A percentile compares a stretch with the other conserved stretches of the same genome.
These are phyloP conservation scores for Mesochorus sp. DNA, from an alignment of 2,888 invertebrate genomes.

Conservation along the genomic window DNA sequence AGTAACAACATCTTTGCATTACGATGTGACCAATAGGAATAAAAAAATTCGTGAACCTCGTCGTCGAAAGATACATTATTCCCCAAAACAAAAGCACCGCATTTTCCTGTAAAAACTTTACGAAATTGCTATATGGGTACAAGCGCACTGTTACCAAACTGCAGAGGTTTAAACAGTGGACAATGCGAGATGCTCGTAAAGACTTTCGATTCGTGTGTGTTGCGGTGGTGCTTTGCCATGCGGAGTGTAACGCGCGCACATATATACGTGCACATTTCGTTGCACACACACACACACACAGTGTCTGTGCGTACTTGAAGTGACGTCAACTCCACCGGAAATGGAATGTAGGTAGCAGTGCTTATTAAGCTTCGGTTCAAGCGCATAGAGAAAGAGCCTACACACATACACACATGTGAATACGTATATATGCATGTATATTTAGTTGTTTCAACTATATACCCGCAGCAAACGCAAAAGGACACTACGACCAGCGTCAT, in stretches of 20 bases:
- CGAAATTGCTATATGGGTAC: no score
- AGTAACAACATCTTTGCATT: no score
- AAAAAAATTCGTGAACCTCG: no score
- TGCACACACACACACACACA: conserved; percentile 9
- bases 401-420: background rate
- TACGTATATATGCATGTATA: no score
- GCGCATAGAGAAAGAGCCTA: conserved; percentile 56
- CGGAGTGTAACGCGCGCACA: background rate
- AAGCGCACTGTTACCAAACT: no score
- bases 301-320: conserved; percentile 52
- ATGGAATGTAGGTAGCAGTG: conserved; percentile 82
- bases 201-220: background rate
- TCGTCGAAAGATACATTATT: no score
- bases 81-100: no score
- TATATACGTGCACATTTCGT: no score
- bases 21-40: no score
- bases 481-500: background rate
- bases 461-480: background rate
- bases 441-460: no score
- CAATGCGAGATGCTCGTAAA: background rate
- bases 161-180: no score
- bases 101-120: no score
- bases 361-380: conserved; percentile 78
- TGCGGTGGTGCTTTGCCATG: background rate
- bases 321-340: conserved; percentile 81